A percentile compares a stretch with the other conserved stretches of the same genome.
These are phyloP conservation scores for Coenonympha glycerion DNA, from an alignment of 2,888 invertebrate genomes.

Conservation along the genomic window DNA sequence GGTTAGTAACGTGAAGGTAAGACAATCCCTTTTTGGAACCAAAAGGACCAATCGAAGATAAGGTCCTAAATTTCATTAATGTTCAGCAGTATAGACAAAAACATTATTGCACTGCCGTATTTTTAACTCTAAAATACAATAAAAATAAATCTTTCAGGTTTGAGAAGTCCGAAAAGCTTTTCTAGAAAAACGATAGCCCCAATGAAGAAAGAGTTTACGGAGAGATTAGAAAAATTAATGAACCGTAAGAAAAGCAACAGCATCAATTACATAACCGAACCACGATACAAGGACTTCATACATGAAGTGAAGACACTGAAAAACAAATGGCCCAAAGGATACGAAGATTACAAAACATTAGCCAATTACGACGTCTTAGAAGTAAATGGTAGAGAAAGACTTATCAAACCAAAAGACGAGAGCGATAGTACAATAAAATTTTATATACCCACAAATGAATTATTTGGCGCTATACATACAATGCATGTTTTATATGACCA, in stretches of 20 bases:
- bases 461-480: slow-evolving; percentile 56
- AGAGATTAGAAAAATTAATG: slow-evolving; percentile 44
- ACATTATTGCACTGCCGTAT: too few relatives aligned
- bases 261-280: slow-evolving; percentile 42
- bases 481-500: slow-evolving; percentile 57
- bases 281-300: slow-evolving; percentile 51
- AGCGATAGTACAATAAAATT: slow-evolving; percentile 45
- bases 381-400: slow-evolving; percentile 41
- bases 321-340: slow-evolving; percentile 42
- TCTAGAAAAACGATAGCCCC: slow-evolving; percentile 34
- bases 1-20: too few relatives aligned
- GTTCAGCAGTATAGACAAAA: too few relatives aligned
- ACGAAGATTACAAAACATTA: slow-evolving; percentile 54
- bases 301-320: slow-evolving; percentile 48
- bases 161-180: slow-evolving; percentile 33
- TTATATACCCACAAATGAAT: slow-evolving; percentile 48
- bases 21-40: too few relatives aligned
- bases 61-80: too few relatives aligned
- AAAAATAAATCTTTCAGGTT: slow-evolving; percentile 29
- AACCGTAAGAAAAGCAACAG: slow-evolving; percentile 52
- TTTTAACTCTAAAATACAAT: too few relatives aligned
- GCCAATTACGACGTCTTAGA: slow-evolving; percentile 50
- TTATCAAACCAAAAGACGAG: slow-evolving; percentile 48
- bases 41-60: too few relatives aligned
- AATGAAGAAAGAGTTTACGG: slow-evolving; percentile 51